Conservation (phyloP, 2,888 invertebrate genomes). For the Stictocephala bisonia region DNA sequence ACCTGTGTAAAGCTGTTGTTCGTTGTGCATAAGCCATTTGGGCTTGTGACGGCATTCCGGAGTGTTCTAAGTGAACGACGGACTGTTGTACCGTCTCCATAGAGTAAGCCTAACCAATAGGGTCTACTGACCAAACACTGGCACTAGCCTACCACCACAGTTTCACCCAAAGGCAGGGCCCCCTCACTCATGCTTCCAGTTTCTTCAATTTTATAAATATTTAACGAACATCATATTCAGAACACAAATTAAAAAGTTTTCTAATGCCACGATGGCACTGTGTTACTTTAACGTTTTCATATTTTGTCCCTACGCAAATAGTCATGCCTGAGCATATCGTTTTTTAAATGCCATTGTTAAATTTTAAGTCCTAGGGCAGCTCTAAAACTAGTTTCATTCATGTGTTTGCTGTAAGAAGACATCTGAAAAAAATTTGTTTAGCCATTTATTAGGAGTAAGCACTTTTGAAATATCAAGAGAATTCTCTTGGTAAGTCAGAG, state of each 20-base stretch:
- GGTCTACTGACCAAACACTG: no score
- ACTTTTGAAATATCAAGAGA: no score
- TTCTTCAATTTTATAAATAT: constrained; percentile 11
- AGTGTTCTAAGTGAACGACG: constrained; percentile 52
- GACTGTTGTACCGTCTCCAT: constrained; percentile 47
- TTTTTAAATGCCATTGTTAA: constrained; percentile 12
- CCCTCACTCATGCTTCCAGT: constrained; percentile 28
- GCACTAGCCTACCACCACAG: constrained; percentile 45
- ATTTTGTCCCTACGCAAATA: constrained; percentile 29
- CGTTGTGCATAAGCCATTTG: constrained; percentile 61
- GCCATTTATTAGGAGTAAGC: no score
- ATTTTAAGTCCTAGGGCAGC: no score
- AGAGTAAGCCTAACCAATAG: constrained; percentile 15
- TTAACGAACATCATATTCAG: constrained; percentile 39
- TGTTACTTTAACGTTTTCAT: constrained; percentile 39
- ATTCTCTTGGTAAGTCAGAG: no score
- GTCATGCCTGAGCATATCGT: constrained; percentile 39
- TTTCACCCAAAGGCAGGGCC: constrained; percentile 36
- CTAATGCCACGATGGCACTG: constrained; percentile 32
- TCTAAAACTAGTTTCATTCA: no score
- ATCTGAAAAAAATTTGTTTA: no score
- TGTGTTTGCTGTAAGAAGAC: no score
- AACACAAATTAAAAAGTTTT: constrained; percentile 20
- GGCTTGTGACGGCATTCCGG: constrained; percentile 61
- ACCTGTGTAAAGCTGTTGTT: constrained; percentile 60